Evolutionary conservation across 2,113 vertebrate species (phyloP).

Genomic region (Bos javanicus): DNA sequence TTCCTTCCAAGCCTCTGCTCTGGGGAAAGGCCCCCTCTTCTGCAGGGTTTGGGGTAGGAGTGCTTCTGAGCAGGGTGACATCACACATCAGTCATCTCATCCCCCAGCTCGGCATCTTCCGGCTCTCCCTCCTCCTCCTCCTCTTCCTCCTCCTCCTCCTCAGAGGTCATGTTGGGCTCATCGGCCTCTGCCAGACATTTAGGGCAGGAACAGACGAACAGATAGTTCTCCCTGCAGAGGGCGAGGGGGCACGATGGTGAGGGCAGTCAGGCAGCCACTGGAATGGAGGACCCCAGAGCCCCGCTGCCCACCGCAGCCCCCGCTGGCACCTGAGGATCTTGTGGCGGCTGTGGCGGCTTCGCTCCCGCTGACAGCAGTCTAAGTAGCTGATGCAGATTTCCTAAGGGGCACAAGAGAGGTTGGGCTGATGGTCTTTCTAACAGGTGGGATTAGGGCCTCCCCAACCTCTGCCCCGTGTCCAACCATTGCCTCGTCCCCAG

Average conservation of each 20-base stretch:
- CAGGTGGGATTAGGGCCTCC: not conserved
- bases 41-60: not conserved
- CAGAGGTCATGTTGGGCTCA: constrained; percentile 92
- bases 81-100: constrained; percentile 99
- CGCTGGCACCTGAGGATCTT: constrained; percentile 92
- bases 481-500: not conserved
- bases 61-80: not conserved
- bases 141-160: constrained; percentile 94
- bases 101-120: constrained; percentile 94
- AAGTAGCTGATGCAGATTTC: constrained; percentile 99
- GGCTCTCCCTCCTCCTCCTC: constrained; percentile 85
- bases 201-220: constrained; percentile 95
- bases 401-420: constrained; percentile 75
- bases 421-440: not conserved
- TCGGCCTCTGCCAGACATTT: constrained; percentile 93
- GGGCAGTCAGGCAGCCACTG: not conserved
- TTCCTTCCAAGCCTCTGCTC: constrained; percentile 34
- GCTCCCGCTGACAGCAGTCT: constrained; percentile 95
- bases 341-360: constrained; percentile 96
- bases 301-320: not conserved
- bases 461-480: not conserved
- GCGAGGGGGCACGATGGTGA: not conserved
- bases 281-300: not conserved
- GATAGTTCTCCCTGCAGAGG: constrained; percentile 93
- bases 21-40: not conserved